Evolutionary conservation across 2,888 invertebrate species (phyloP), one percentile per base, ranked within the genome.

Genomic region (Yponomeuta malinellus): DNA sequence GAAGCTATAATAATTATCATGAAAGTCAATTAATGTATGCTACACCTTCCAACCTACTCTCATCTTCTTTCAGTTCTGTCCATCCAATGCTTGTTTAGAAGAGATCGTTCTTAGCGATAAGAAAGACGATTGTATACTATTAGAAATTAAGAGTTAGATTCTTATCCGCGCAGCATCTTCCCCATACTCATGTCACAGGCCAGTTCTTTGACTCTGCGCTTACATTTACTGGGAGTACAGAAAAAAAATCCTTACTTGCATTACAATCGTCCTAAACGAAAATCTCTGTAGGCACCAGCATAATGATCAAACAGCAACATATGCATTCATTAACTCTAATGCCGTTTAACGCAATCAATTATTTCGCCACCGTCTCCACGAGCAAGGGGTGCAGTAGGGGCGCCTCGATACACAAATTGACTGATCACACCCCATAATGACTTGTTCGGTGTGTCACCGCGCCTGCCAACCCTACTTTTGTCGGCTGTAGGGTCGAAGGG

Each of bases 281-380:
- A 59, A 59, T 59, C 52, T 59, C 12, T 59, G 52, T 4, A 59
- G 2, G 52, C 15, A 59, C 4, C 52, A 59, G 52, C 52, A 59
- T 43, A 43, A 43, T 43, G 43, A 43, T 59, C 29, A 37, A 80
- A 81, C 77, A 72, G 78, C 74, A 88, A 87, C 91, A 91, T 92
- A 92, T 90, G 91, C 86, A 89, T 83, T 85, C 84, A 87, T 90
- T 87, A 89, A 87, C 52, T 84, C 85, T 82, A 82, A 85, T 82
- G 84, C 86, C 85, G 84, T 88, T 90, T 88, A 84, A 85, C 77
- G 84, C 87, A 88, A 91, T 92, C 90, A 91, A 90, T 90, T 90
- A 86, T 85, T 81, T 82, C 76, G 78, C 72, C 69, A 69, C 71
- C 68, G 66, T 64, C 43, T 72, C 74, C 72, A 72, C 75, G 76